These are phyloP conservation scores for Plebejus argus DNA, from an alignment of 2,888 invertebrate species.

Conservation along the genomic window DNA sequence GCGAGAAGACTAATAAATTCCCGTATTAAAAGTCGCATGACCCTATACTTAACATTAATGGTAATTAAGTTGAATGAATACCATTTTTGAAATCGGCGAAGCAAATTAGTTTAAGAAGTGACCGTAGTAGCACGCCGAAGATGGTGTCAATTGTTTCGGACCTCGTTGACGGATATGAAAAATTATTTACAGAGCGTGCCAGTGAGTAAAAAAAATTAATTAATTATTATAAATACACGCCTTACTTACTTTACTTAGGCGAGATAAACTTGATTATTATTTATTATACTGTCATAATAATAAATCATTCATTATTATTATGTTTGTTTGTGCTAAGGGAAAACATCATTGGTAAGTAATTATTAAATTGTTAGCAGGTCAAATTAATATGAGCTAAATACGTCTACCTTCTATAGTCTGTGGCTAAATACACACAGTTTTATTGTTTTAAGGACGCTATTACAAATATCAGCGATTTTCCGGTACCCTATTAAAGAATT, in stretches of 20 bases:
- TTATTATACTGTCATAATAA: not conserved
- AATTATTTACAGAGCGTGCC: not conserved
- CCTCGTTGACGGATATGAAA: not conserved
- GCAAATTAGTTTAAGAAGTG: not conserved
- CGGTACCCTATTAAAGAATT: too few species aligned
- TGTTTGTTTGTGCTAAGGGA: not conserved
- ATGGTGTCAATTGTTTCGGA: not conserved
- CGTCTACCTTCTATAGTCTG: too few species aligned
- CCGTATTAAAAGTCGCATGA: conserved; percentile 1
- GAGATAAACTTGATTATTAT: not conserved
- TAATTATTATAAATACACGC: too few species aligned
- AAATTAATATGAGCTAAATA: too few species aligned
- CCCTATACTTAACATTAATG: conserved; percentile 4
- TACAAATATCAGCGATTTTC: too few species aligned
- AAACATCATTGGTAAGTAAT: too few species aligned
- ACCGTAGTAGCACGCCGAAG: not conserved
- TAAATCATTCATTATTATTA: not conserved
- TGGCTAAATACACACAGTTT: too few species aligned
- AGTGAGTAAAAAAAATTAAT: not conserved
- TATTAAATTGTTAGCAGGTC: too few species aligned
- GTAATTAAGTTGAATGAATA: conserved; percentile 1
- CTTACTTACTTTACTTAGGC: too few species aligned
- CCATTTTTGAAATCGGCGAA: not conserved
- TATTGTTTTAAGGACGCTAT: too few species aligned
- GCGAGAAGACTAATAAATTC: not conserved